Conservation (phyloP, 2,113 vertebrate genomes). For the Carassius carassius region DNA sequence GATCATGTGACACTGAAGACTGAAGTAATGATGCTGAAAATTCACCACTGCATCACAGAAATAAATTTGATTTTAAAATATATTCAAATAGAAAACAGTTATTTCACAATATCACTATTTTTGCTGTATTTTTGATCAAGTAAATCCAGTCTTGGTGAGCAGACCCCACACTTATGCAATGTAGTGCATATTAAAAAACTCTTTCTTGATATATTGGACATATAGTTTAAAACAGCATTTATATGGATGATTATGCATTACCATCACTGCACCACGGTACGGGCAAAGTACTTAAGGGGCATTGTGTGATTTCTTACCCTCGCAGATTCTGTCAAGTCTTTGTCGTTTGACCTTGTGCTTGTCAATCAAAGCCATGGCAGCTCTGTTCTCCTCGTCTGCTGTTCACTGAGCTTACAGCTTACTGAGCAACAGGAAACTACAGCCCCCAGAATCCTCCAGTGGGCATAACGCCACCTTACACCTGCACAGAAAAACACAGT, state of each 20-base stretch:
- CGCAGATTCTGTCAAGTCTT: slow-evolving; percentile 96
- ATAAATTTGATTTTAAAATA: too few relatives aligned
- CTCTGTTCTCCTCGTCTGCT: slow-evolving; percentile 67
- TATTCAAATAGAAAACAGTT: too few relatives aligned
- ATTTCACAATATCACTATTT: too few relatives aligned
- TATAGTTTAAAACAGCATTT: not conserved
- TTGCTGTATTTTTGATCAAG: not conserved
- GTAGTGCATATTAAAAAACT: too few relatives aligned
- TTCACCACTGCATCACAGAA: not conserved
- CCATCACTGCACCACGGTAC: not conserved
- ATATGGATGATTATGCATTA: not conserved
- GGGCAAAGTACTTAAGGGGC: not conserved
- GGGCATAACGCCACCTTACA: slow-evolving; percentile 83
- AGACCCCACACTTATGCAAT: too few relatives aligned
- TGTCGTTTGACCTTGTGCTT: slow-evolving; percentile 99
- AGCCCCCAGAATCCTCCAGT: slow-evolving; percentile 67
- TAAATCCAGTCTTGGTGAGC: not conserved
- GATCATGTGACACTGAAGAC: not conserved
- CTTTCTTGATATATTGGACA: not conserved
- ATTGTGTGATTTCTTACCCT: slow-evolving; percentile 82
- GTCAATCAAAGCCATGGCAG: slow-evolving; percentile 94
- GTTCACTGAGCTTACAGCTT: slow-evolving; percentile 73
- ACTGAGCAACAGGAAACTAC: slow-evolving; percentile 82
- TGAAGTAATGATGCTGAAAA: not conserved
- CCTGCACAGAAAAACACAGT: slow-evolving; percentile 37